Conservation (phyloP, 2,797 vertebrate species). For the Sebastes cheni region DNA sequence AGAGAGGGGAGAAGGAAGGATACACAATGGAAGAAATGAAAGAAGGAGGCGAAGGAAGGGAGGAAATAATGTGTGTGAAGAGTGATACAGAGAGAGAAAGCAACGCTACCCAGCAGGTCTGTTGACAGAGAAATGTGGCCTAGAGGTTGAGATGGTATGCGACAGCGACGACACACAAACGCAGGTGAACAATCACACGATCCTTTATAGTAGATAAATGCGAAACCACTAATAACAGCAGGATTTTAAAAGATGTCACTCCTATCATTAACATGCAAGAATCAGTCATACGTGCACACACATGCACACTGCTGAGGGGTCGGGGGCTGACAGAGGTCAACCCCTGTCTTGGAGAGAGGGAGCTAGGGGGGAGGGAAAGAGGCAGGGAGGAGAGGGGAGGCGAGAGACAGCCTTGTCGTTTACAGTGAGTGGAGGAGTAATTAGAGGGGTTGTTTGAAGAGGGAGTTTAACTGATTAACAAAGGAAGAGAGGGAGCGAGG, state of each 20-base stretch:
- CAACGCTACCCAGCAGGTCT: neutral
- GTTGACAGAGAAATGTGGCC: constrained; percentile 16
- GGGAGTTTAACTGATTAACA: constrained; percentile 90
- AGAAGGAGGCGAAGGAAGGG: neutral
- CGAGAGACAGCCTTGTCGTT: constrained; percentile 76
- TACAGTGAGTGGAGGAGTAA: constrained; percentile 84
- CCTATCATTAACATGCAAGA: constrained; percentile 54
- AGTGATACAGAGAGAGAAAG: constrained; percentile 12
- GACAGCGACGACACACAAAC: neutral
- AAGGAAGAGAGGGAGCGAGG: constrained; percentile 77
- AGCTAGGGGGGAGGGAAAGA: constrained; percentile 33
- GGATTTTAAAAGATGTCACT: constrained; percentile 54
- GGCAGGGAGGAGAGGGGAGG: constrained; percentile 55
- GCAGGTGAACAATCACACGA: neutral
- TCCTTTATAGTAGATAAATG: constrained; percentile 25
- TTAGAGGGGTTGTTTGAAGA: constrained; percentile 89
- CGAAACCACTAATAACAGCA: constrained; percentile 48
- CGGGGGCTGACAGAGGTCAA: constrained; percentile 84
- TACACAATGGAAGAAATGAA: constrained; percentile 12
- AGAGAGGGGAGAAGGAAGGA: constrained; percentile 31
- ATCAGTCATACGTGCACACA: constrained; percentile 12
- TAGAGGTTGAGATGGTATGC: constrained; percentile 4
- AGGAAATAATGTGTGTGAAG: constrained; percentile 26
- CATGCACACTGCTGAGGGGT: constrained; percentile 39
- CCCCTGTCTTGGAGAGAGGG: constrained; percentile 65